Evolutionary conservation across 2,113 vertebrate species (phyloP).

Genomic region (Craseonycteris thonglongyai): DNA sequence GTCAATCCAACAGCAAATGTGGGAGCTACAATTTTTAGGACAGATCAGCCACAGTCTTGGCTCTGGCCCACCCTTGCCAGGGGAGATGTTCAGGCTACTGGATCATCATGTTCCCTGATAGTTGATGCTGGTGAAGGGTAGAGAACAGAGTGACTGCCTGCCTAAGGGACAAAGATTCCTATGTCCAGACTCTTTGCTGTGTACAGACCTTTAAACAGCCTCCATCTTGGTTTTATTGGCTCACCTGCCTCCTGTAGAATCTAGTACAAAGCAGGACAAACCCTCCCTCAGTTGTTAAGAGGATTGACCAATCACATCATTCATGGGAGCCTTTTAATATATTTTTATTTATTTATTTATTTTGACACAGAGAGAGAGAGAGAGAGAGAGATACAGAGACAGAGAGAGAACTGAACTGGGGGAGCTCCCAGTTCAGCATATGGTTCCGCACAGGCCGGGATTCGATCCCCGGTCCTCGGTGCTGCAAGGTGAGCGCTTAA

Average conservation of each 20-base stretch:
- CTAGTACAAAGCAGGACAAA: background rate
- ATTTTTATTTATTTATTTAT: too few relatives aligned
- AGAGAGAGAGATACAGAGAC: too few relatives aligned
- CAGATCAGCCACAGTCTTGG: rapidly evolving
- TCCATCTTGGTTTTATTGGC: constrained; percentile 84
- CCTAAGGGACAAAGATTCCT: background rate
- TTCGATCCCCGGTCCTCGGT: too few relatives aligned
- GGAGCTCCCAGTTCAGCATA: too few relatives aligned
- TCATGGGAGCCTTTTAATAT: background rate
- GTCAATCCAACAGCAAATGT: background rate
- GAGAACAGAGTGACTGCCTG: background rate
- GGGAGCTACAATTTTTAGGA: background rate
- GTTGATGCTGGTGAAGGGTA: background rate
- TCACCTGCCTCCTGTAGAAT: constrained; percentile 76
- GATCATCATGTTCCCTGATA: background rate
- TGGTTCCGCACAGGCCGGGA: too few relatives aligned
- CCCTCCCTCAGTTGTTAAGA: background rate
- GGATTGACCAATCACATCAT: rapidly evolving
- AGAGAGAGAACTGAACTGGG: too few relatives aligned
- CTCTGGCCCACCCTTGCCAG: rapidly evolving
- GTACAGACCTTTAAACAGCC: background rate
- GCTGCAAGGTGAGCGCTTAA: too few relatives aligned
- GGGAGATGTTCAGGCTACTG: background rate
- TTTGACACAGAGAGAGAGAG: too few relatives aligned
- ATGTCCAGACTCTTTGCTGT: rapidly evolving